Base-by-base conservation (phyloP, 92 coral and sea anemone genomes). In the Blastomussa wellsi region DNA sequence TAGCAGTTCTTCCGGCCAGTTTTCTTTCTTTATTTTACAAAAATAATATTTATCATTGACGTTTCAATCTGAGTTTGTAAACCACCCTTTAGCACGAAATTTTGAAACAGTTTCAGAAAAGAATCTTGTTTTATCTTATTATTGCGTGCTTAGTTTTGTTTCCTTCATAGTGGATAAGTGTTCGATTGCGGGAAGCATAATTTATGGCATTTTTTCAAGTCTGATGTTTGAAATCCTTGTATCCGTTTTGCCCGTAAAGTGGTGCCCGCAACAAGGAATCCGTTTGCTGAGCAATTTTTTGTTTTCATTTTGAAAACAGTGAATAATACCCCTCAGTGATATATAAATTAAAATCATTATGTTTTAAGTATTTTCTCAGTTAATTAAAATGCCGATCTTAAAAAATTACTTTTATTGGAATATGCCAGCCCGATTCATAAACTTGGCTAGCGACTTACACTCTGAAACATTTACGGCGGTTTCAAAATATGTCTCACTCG, bases 381-480 rank as follows among this genome's bases (percentile, higher is more conserved):
- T 39, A 44, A 28, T 1, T 32, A 7, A 69, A 31, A 69, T 69
- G 41, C 11, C 32, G 14, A 68, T 7, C 47, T 38, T 3, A 37
- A 35, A 4, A 7, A 10, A 2, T 3, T 19, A 2, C 5, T 33
- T 33, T 70, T 20, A 33, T 35, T 24, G 8, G 2, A 38, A 22
- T 22, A 19, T 14, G 12, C n/a, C 36, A 33, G 32, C 13, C 5
- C 74, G 47, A 20, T 36, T 70, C 44, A 37, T 22, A 17, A 37
- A 70, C 59, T 71, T 77, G 77, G 32, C 32, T 20, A 66, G 47
- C 83, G 22, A 44, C 5, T 78, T 51, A 77, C 55, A 42, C 32
- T 52, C 78, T 53, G 78, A 55, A 82, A 36, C 70, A 10, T 82
- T 82, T 70, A 33, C 31, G 31, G n/a, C 36, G 72, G 44, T 47